These are phyloP conservation scores for Eristalinus aeneus DNA, from an alignment of 2,888 invertebrate genomes.

Conservation along the genomic window DNA sequence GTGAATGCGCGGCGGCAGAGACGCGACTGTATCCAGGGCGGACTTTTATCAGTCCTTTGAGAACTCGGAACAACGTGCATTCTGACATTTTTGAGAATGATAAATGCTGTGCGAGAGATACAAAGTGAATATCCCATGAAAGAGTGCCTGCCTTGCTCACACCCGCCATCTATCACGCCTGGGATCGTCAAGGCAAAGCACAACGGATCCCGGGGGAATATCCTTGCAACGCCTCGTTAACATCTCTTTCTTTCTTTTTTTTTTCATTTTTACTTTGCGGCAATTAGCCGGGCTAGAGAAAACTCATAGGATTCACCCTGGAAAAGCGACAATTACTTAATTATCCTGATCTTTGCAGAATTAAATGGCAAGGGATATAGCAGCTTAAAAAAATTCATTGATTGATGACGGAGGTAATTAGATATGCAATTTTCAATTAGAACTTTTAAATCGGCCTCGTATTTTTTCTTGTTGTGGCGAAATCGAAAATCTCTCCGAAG, in stretches of 20 bases:
- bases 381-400: conserved; percentile 16
- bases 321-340: conserved; percentile 18
- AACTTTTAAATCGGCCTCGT: neutral
- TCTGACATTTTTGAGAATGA: conserved; percentile 51
- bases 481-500: neutral
- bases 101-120: conserved; percentile 40
- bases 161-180: neutral
- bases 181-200: conserved; percentile 23
- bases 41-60: conserved; percentile 24
- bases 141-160: neutral
- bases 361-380: conserved; percentile 4
- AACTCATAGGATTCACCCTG: neutral
- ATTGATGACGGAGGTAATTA: conserved; percentile 24
- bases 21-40: neutral
- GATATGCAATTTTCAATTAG: conserved; percentile 22
- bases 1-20: neutral
- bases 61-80: conserved; percentile 21
- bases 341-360: conserved; percentile 19
- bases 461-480: neutral
- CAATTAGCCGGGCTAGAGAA: conserved; percentile 12
- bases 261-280: conserved; percentile 4
- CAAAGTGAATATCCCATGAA: conserved; percentile 30
- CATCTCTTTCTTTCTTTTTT: conserved; percentile 1
- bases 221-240: neutral
- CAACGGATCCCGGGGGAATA: conserved; percentile 16